Base-by-base conservation (phyloP, 2,888 invertebrate species). In the Glyphotaelius pellucidus region DNA sequence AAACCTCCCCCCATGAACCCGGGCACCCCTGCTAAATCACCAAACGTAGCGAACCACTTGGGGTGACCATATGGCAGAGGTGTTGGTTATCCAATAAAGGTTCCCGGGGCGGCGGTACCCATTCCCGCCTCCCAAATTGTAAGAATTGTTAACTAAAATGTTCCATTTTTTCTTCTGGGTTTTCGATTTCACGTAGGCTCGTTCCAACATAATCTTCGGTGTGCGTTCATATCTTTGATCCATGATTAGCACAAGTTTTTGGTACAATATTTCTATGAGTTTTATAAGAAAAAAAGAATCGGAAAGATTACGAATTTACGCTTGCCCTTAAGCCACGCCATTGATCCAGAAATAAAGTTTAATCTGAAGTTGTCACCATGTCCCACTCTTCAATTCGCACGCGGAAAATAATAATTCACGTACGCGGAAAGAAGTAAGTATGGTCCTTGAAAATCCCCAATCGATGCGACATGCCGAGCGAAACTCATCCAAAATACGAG, bases 341-440 rank as follows among this genome's bases (percentile, higher is more conserved):
- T 87, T 25, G 67, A 52, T 32, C 15, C 32, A 87, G 31, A 67
- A 87, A 25, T 87, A 87, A 52, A 87, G 52, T 87, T 87, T 31
- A 3, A 38, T 86, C 32, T 52, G 67, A 87, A 87, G 52, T 87
- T 87, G 87, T 87, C 67, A 87, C 52, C 19, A 67, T 52, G 87
- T 35, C 19, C 30, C 30, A 67, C 19, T 87, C 67, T 15, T 42
- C 87, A 30, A 32, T 31, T 67, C 4, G n/a, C n/a, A n/a, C n/a
- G n/a, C n/a, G n/a, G n/a, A n/a, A n/a, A n/a, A n/a, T n/a, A n/a
- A n/a, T n/a, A n/a, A n/a, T n/a, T n/a, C 87, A 87, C 87, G 87
- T 87, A 32, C 32, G 87, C 31, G 32, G 38, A 14, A 32, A 25
- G 32, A 35, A 85, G 38, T 25, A 35, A 15, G 32, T 52, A 52